Conservation (phyloP, 2,113 vertebrate genomes). For the Hippocampus mohnikei region DNA sequence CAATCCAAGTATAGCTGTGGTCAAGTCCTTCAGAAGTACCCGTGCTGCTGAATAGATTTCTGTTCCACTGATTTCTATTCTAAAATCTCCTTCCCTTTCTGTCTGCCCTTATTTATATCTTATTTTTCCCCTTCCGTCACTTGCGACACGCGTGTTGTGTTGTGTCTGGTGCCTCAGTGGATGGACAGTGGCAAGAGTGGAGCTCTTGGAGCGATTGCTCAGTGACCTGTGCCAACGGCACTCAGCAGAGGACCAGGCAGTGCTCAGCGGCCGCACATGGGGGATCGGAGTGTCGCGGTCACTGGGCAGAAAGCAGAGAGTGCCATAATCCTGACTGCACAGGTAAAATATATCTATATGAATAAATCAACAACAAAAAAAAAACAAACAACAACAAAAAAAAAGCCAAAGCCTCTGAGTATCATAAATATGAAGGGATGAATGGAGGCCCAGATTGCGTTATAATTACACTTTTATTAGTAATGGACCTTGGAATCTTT, state of each 20-base stretch:
- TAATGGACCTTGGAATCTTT: neutral
- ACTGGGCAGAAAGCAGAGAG: constrained; percentile 96
- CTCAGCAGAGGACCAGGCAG: constrained; percentile 93
- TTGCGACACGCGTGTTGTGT: constrained; percentile 58
- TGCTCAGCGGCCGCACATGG: constrained; percentile 93
- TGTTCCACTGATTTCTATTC: constrained; percentile 42
- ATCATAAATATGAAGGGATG: constrained; percentile 42
- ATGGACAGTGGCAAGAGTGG: constrained; percentile 99
- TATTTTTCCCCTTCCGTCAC: constrained; percentile 31
- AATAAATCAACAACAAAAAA: constrained; percentile 40
- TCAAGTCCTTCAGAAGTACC: neutral
- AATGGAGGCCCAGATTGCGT: constrained; percentile 27
- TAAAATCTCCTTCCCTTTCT: constrained; percentile 56
- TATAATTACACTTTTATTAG: constrained; percentile 6
- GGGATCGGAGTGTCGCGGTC: constrained; percentile 93
- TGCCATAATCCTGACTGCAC: constrained; percentile 95
- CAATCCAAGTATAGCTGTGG: neutral
- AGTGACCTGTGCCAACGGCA: constrained; percentile 96
- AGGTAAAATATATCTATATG: constrained; percentile 70
- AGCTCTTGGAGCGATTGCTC: constrained; percentile 96
- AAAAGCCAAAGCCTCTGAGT: constrained; percentile 50
- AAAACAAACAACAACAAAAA: neutral
- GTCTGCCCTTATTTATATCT: constrained; percentile 37
- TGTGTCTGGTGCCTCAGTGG: constrained; percentile 79
- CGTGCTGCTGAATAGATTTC: neutral